Evolutionary conservation across 1,140 invertebrate species (phyloP).

Genomic region (Drosophila virilis): DNA sequence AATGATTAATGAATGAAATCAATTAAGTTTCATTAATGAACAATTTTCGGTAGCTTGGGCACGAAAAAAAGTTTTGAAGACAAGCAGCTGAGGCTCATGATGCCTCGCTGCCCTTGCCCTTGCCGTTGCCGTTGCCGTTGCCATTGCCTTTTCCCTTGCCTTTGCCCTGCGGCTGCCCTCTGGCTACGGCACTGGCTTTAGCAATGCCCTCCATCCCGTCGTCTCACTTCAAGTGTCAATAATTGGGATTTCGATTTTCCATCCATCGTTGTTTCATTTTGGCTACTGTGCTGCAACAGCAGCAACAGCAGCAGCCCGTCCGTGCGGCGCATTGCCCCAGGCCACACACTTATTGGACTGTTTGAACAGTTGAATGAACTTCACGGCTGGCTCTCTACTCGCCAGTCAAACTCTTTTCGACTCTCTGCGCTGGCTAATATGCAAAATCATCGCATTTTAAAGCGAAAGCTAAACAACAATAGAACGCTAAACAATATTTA

Average conservation of each 20-base stretch:
- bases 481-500: slow-evolving; percentile 73
- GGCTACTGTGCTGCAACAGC: slow-evolving; percentile 39
- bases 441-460: slow-evolving; percentile 70
- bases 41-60: slow-evolving; percentile 70
- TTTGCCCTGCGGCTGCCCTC: slow-evolving; percentile 23
- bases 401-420: slow-evolving; percentile 10
- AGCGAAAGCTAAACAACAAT: slow-evolving; percentile 73
- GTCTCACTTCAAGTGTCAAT: slow-evolving; percentile 81
- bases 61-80: slow-evolving; percentile 46
- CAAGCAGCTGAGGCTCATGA: slow-evolving; percentile 35
- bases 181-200: slow-evolving; percentile 5
- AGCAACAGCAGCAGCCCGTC: slow-evolving; percentile 1
- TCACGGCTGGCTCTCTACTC: slow-evolving; percentile 22
- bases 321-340: slow-evolving; percentile 4
- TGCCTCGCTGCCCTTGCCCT: neutral
- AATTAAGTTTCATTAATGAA: slow-evolving; percentile 84
- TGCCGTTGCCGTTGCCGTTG: neutral
- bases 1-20: slow-evolving; percentile 84
- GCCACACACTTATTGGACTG: slow-evolving; percentile 28
- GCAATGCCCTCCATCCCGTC: slow-evolving; percentile 12
- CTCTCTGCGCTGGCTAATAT: slow-evolving; percentile 44
- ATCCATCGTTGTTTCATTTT: slow-evolving; percentile 32
- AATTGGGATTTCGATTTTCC: slow-evolving; percentile 67
- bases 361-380: slow-evolving; percentile 72
- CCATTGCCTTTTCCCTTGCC: neutral